These are phyloP conservation scores for Empis stercorea DNA, from an alignment of 2,888 invertebrate genomes.

Conservation along the genomic window DNA sequence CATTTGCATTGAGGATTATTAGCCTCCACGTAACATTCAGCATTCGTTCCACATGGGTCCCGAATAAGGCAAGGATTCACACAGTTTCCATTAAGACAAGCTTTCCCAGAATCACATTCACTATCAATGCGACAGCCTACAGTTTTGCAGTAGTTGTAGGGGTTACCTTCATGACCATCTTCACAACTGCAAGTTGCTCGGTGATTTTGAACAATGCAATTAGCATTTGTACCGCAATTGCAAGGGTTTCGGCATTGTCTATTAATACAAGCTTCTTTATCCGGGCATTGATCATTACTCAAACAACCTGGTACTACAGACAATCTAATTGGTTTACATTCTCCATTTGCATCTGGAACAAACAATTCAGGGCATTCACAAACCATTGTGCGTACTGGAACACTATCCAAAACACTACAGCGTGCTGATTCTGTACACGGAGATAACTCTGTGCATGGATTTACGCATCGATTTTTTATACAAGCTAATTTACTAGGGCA, in stretches of 20 bases:
- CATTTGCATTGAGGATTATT: slow-evolving; percentile 70
- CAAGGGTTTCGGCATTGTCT: slow-evolving; percentile 78
- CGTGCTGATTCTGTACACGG: slow-evolving; percentile 64
- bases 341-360: slow-evolving; percentile 65
- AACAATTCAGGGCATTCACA: slow-evolving; percentile 79
- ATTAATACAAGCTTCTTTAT: slow-evolving; percentile 71
- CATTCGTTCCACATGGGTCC: slow-evolving; percentile 68
- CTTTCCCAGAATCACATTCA: slow-evolving; percentile 71
- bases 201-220: slow-evolving; percentile 70
- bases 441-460: slow-evolving; percentile 61
- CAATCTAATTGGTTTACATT: slow-evolving; percentile 58
- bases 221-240: slow-evolving; percentile 72
- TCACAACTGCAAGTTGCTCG: slow-evolving; percentile 77
- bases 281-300: slow-evolving; percentile 63
- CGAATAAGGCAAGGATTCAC: slow-evolving; percentile 72
- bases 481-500: slow-evolving; percentile 73
- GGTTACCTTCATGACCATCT: slow-evolving; percentile 75
- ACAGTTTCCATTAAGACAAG: slow-evolving; percentile 75
- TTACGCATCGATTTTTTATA: slow-evolving; percentile 60
- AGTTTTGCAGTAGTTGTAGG: slow-evolving; percentile 63
- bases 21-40: slow-evolving; percentile 64
- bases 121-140: slow-evolving; percentile 73
- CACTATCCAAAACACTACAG: slow-evolving; percentile 72
- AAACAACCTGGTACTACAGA: slow-evolving; percentile 64
- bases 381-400: slow-evolving; percentile 75